phyloP scores from a whole-genome alignment of 2,888 invertebrate genomes.

The Pandemis corylana region DNA sequence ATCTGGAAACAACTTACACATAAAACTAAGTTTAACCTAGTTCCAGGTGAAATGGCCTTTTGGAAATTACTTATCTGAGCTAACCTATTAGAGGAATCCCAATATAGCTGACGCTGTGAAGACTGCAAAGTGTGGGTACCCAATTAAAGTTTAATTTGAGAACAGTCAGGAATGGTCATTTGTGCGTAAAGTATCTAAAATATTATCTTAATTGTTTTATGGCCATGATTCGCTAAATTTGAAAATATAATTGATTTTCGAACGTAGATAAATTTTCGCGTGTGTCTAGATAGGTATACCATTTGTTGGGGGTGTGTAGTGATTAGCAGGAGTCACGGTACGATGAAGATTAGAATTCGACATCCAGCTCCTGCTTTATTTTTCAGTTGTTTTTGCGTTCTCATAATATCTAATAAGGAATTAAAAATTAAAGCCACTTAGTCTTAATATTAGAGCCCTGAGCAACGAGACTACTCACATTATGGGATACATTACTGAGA shows the following conservation, averaged over 20 bases:
- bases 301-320: too few species aligned
- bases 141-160: background rate
- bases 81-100: conserved; percentile 45
- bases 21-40: conserved; percentile 69
- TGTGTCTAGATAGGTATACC: too few species aligned
- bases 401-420: background rate
- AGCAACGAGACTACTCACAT: background rate
- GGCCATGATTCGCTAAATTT: too few species aligned
- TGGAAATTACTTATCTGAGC: conserved; percentile 54
- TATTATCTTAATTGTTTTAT: too few species aligned
- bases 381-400: too few species aligned
- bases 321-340: too few species aligned
- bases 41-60: conserved; percentile 57
- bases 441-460: too few species aligned
- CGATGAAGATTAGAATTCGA: too few species aligned
- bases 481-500: background rate
- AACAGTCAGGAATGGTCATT: background rate
- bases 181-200: background rate
- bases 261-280: too few species aligned
- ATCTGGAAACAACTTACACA: conserved; percentile 63
- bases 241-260: too few species aligned
- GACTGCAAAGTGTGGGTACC: background rate
- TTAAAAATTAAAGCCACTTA: too few species aligned
- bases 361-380: too few species aligned
- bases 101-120: conserved; percentile 6